Conservation (phyloP, 2,797 vertebrate species). For the Microhierax caerulescens region DNA sequence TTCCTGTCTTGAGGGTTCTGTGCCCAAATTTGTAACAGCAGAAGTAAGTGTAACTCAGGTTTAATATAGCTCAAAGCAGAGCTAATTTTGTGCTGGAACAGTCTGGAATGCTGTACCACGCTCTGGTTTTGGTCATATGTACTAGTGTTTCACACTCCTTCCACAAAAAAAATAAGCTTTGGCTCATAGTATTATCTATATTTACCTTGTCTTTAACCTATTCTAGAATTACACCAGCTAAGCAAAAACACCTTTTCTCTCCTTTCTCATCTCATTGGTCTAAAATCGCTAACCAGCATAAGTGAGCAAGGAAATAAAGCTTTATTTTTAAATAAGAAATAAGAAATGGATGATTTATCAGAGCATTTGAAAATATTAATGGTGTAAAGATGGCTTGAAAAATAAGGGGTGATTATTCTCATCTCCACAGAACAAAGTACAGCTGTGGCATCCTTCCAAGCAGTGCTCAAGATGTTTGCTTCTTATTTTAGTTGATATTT, state of each 20-base stretch:
- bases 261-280: background rate
- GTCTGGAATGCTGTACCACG: background rate
- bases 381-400: slow-evolving; percentile 16
- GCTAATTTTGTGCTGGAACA: slow-evolving; percentile 28
- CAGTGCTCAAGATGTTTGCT: slow-evolving; percentile 6
- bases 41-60: slow-evolving; percentile 17
- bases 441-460: slow-evolving; percentile 21
- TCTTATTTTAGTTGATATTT: slow-evolving; percentile 41
- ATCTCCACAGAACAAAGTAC: slow-evolving; percentile 12
- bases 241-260: background rate
- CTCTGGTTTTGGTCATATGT: background rate
- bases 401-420: background rate
- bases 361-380: slow-evolving; percentile 36
- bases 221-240: background rate
- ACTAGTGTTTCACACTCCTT: background rate
- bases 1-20: slow-evolving; percentile 9
- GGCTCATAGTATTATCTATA: background rate
- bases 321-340: background rate
- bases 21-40: slow-evolving; percentile 21
- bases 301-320: background rate
- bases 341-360: background rate
- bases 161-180: background rate
- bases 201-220: slow-evolving; percentile 6
- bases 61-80: slow-evolving; percentile 44
- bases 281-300: background rate